Percentiles rank a stretch among this genome's conserved stretches.
Evolutionary conservation across 1,140 invertebrate species (phyloP).

Genomic region (Yoshiicerus persimilis): DNA sequence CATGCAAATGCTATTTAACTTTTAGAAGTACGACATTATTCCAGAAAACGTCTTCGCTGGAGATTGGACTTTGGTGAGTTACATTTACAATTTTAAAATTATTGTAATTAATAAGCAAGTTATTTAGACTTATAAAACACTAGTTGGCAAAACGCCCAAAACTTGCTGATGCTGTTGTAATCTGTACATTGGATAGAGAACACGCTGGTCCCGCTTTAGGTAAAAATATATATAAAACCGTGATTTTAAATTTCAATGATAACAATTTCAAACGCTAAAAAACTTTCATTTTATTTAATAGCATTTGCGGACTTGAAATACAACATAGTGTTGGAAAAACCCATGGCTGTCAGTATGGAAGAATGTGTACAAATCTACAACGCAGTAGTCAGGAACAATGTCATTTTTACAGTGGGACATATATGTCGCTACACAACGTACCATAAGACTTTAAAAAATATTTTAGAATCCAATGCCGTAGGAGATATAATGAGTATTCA

Average conservation of each 20-base stretch:
- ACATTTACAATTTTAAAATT: neutral
- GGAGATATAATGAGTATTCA: conserved; percentile 56
- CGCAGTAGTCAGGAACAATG: conserved; percentile 53
- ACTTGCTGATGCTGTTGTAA: conserved; percentile 56
- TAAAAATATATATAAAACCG: neutral
- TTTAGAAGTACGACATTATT: neutral
- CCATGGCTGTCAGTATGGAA: conserved; percentile 56
- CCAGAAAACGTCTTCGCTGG: conserved; percentile 27
- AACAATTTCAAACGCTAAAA: neutral
- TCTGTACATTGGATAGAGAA: conserved; percentile 55
- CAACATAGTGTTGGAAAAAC: conserved; percentile 59
- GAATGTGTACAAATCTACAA: conserved; percentile 56
- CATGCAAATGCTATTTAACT: neutral
- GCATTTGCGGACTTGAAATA: conserved; percentile 58
- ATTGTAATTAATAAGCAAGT: neutral
- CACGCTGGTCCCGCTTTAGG: conserved; percentile 56
- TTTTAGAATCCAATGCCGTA: conserved; percentile 33
- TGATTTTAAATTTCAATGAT: neutral
- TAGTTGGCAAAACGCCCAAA: conserved; percentile 51
- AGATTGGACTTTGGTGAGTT: conserved; percentile 17
- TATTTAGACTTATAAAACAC: neutral
- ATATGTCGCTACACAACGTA: conserved; percentile 54
- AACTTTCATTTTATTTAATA: neutral
- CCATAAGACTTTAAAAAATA: neutral
- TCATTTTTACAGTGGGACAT: conserved; percentile 57